phyloP scores from a whole-genome alignment of 2,888 invertebrate species.

The Agrochola lychnidis region DNA sequence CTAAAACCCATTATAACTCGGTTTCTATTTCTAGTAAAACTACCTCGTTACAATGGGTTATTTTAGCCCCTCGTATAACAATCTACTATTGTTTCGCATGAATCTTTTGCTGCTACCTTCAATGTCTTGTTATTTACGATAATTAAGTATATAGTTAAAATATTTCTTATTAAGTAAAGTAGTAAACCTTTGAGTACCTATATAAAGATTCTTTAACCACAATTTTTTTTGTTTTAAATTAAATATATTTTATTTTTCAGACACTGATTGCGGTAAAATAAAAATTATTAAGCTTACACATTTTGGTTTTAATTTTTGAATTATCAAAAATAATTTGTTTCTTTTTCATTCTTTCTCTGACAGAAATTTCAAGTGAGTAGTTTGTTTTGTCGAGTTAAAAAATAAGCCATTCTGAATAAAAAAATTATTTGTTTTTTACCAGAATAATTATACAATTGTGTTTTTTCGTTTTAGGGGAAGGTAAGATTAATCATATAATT shows the following conservation, averaged over 20 bases:
- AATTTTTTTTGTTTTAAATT: not conserved
- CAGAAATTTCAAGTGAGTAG: conserved; percentile 41
- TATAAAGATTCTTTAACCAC: no score
- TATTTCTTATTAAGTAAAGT: no score
- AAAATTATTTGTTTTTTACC: not conserved
- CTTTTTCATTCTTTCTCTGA: not conserved
- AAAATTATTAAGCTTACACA: not conserved
- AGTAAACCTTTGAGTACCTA: no score
- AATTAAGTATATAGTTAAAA: no score
- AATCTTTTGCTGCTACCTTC: no score
- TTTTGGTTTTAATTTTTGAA: not conserved
- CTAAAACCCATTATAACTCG: no score
- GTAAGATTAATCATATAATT: conserved; percentile 51
- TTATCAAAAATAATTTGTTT: not conserved
- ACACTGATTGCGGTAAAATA: conserved; percentile 33
- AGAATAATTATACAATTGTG: not conserved
- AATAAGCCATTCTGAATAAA: conserved; percentile 22
- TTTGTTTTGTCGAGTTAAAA: conserved; percentile 35
- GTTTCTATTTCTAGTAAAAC: no score
- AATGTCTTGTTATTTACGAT: no score
- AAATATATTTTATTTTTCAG: conserved; percentile 21
- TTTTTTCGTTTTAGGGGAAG: conserved; percentile 63
- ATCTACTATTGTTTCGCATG: no score
- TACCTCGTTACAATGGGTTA: no score
- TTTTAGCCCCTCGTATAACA: no score